Base-by-base conservation (phyloP, 2,888 invertebrate species). In the Drosophila kokeensis region DNA sequence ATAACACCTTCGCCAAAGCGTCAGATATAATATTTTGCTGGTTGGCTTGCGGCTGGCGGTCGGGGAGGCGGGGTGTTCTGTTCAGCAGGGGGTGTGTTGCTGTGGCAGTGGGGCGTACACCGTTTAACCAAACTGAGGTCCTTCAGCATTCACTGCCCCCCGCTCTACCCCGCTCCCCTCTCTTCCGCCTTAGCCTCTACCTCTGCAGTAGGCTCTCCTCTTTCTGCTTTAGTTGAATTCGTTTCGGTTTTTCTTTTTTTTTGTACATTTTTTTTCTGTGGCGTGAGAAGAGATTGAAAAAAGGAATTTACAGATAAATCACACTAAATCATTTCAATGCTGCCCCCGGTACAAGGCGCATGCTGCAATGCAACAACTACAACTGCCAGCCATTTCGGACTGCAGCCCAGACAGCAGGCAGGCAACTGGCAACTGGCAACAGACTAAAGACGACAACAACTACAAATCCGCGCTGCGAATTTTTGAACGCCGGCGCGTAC, bases 201-300 rank as follows among this genome's bases (percentile, higher is more conserved):
- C 32, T 11, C 29, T 40, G 13, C 45, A 45, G 13, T 21, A 45
- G 21, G 45, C 45, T 45, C 15, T 45, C 15, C 45, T 30, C 42
- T 21, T 36, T n/a, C 64, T 54, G 21, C 32, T 40, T 34, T 13
- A 15, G 29, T 30, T 48, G 42, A n/a, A 42, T 62, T 55, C 70
- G 49, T 55, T 45, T 61, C 73, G 50, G 59, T 52, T 78, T 60
- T 53, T 36, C 45, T 27, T 40, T 34, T 40, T 34, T 58, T 53
- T 58, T 29, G 13, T 21, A 29, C 13, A 59, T 29, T 6, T 50
- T 27, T 54, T 21, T 71, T 58, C 69, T 82, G 89, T 69, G 90
- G 90, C 90, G 90, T 90, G 90, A 90, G 90, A 90, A 91, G 90
- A 90, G 90, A 90, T 90, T 91, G 87, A 91, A 90, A 84, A 81